phyloP scores from a whole-genome alignment of 2,888 invertebrate species.

The Andrena haemorrhoa region DNA sequence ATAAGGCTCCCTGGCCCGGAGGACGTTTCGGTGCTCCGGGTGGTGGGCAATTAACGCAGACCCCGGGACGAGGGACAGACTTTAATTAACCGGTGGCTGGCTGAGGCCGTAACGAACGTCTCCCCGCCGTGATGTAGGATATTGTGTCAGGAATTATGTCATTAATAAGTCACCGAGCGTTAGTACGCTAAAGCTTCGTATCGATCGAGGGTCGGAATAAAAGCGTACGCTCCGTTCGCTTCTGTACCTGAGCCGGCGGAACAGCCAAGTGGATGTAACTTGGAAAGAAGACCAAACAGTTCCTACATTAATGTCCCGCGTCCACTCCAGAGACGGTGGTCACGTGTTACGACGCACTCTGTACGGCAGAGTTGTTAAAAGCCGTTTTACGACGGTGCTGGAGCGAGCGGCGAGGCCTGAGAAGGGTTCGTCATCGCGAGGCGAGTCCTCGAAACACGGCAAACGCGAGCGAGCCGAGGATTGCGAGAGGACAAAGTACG shows the following conservation, averaged over 20 bases:
- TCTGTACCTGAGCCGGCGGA: neutral
- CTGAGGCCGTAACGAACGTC: constrained; percentile 49
- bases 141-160: constrained; percentile 61
- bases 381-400: neutral
- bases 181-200: neutral
- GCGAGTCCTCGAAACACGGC: neutral
- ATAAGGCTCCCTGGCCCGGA: constrained; percentile 45
- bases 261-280: neutral
- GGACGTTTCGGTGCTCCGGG: constrained; percentile 46
- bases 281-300: neutral
- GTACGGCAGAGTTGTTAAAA: neutral
- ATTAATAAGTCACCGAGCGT: constrained; percentile 52
- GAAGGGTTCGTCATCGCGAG: neutral
- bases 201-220: neutral
- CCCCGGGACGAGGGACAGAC: constrained; percentile 50
- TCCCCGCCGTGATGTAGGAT: constrained; percentile 46
- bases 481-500: constrained; percentile 9
- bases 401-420: neutral
- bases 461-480: neutral
- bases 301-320: neutral
- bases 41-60: constrained; percentile 64
- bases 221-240: neutral
- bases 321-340: neutral
- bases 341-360: neutral
- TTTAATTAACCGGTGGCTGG: constrained; percentile 64